A percentile compares a stretch with the other conserved stretches of the same genome.
phyloP scores from a whole-genome alignment of 2,888 invertebrate species.

The Lamellibrachia columna region DNA sequence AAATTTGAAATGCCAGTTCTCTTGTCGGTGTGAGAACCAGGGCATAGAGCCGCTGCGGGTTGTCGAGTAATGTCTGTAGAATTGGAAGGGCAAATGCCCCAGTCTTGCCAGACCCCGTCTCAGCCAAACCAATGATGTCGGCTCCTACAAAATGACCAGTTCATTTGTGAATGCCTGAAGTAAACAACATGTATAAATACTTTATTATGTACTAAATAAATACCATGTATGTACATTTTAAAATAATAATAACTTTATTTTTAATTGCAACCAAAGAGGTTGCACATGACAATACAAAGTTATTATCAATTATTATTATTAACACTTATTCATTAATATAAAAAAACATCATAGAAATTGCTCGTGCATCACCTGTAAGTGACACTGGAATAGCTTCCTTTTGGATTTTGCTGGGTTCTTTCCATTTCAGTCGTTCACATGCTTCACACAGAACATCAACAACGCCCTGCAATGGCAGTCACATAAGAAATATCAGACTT shows the following conservation, averaged over 20 bases:
- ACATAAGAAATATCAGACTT: not conserved
- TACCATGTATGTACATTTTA: not conserved
- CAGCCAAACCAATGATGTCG: constrained; percentile 81
- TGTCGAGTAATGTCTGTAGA: constrained; percentile 86
- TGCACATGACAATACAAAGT: too few relatives aligned
- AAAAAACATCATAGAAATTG: not conserved
- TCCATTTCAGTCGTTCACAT: constrained; percentile 93
- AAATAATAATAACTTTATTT: not conserved
- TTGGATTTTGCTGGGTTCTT: constrained; percentile 92
- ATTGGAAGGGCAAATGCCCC: constrained; percentile 98
- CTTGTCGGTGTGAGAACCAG: constrained; percentile 91
- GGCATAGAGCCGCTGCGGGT: constrained; percentile 88
- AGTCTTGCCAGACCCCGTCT: constrained; percentile 95
- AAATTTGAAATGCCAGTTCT: constrained; percentile 97
- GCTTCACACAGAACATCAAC: constrained; percentile 90
- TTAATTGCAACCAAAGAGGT: too few relatives aligned
- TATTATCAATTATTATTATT: too few relatives aligned
- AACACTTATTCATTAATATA: too few relatives aligned
- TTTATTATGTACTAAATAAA: not conserved
- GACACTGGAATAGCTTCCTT: constrained; percentile 92
- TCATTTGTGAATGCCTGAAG: not conserved
- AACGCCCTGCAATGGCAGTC: constrained; percentile 71
- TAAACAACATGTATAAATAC: not conserved
- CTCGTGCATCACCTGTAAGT: constrained; percentile 74
- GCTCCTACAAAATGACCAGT: constrained; percentile 73